Evolutionary conservation across 2,113 vertebrate species (phyloP).

Genomic region (Nematolebias whitei): DNA sequence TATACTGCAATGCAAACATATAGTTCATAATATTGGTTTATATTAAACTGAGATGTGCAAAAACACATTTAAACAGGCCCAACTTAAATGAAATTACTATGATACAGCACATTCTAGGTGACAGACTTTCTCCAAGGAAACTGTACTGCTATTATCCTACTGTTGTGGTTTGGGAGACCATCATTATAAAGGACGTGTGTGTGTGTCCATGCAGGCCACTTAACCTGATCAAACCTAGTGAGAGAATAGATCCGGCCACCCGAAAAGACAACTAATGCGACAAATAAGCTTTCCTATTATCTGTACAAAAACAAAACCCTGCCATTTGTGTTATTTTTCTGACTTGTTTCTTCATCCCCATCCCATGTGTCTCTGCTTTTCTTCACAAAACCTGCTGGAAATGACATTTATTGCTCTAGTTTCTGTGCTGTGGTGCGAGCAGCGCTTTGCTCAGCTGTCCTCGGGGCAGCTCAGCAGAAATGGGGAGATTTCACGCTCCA

Average conservation of each 20-base stretch:
- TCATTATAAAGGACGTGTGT: slow-evolving; percentile 31
- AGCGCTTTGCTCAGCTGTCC: slow-evolving; percentile 46
- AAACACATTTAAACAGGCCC: neutral
- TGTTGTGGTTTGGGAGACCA: slow-evolving; percentile 28
- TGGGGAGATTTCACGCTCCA: slow-evolving; percentile 65
- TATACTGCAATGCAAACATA: too few relatives aligned
- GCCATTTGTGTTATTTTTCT: slow-evolving; percentile 30
- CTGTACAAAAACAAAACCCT: slow-evolving; percentile 48
- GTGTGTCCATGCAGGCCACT: slow-evolving; percentile 41
- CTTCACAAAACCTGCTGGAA: slow-evolving; percentile 62
- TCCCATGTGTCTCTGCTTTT: slow-evolving; percentile 30
- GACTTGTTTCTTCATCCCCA: slow-evolving; percentile 42
- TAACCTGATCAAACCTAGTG: slow-evolving; percentile 47
- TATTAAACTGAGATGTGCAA: neutral
- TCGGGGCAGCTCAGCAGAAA: slow-evolving; percentile 60
- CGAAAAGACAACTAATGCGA: slow-evolving; percentile 22
- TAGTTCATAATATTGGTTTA: too few relatives aligned
- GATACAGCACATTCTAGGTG: too few relatives aligned
- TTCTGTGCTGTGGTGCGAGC: slow-evolving; percentile 46
- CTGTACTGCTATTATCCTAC: neutral
- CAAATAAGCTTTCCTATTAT: slow-evolving; percentile 43
- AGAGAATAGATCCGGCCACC: slow-evolving; percentile 15
- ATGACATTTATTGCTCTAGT: slow-evolving; percentile 76
- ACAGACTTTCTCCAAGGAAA: too few relatives aligned
- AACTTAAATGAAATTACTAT: slow-evolving; percentile 20